Conservation (phyloP, 2,113 vertebrate genomes). For the Anser brachyrhynchus region DNA sequence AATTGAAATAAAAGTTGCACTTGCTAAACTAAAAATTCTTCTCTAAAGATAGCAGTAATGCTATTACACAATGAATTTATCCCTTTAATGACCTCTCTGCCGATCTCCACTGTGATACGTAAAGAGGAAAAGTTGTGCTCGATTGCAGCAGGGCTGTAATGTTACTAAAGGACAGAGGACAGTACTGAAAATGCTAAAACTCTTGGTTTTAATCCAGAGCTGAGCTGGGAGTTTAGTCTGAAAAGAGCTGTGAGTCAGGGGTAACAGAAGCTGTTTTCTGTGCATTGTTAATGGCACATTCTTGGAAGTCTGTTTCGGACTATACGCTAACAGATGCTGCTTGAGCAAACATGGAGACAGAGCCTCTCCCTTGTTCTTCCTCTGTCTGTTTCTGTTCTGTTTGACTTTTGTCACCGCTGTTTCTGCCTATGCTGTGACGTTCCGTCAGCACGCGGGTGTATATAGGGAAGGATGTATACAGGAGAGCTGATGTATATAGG, state of each 20-base stretch:
- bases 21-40: neutral
- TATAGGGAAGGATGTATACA: neutral
- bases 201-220: neutral
- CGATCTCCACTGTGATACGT: neutral
- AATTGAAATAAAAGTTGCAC: neutral
- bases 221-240: neutral
- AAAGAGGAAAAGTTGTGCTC: neutral
- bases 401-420: neutral
- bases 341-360: neutral
- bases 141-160: neutral
- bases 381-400: neutral
- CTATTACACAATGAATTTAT: neutral
- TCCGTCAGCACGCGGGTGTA: neutral
- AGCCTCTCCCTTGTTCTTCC: neutral
- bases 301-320: neutral
- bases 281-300: neutral
- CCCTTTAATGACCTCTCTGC: neutral
- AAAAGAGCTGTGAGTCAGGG: neutral
- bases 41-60: neutral
- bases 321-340: neutral
- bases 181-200: neutral
- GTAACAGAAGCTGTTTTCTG: neutral
- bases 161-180: neutral
- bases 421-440: neutral
- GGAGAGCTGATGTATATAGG: neutral